These are phyloP conservation scores for Desmophyllum pertusum DNA, from an alignment of 92 coral and sea anemone species.

Conservation along the genomic window DNA sequence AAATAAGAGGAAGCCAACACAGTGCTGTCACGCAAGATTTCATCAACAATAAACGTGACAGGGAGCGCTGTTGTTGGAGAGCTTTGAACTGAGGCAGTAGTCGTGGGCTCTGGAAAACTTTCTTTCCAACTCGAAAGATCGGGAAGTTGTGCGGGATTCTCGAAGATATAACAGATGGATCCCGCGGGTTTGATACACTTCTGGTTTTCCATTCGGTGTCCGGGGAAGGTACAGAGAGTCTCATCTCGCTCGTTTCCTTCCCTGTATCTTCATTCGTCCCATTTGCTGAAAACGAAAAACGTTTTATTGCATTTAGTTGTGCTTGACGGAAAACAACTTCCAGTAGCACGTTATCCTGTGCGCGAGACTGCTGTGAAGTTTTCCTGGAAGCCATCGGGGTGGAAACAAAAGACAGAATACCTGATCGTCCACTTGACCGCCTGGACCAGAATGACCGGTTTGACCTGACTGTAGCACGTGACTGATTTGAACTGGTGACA, in stretches of 20 bases:
- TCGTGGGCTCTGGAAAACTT: constrained; percentile 4
- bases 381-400: constrained; percentile 4
- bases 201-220: neutral
- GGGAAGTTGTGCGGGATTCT: neutral
- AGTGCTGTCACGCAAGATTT: constrained; percentile 16
- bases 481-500: neutral
- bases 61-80: constrained; percentile 13
- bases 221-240: neutral
- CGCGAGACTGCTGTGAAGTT: constrained; percentile 7
- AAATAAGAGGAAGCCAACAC: constrained; percentile 22
- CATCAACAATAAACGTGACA: constrained; percentile 18
- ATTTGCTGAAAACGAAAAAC: neutral
- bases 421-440: constrained; percentile 9
- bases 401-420: neutral
- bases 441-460: neutral
- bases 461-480: neutral
- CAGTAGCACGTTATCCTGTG: neutral
- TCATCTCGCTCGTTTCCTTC: neutral
- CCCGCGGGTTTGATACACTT: neutral
- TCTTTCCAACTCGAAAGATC: neutral
- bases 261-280: neutral
- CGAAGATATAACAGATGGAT: constrained; percentile 8
- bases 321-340: neutral
- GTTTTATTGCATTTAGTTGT: too few relatives aligned
- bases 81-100: neutral